Evolutionary conservation across 2,113 vertebrate genomes (phyloP).

Genomic region (Cyphomyrus plagiostoma): DNA sequence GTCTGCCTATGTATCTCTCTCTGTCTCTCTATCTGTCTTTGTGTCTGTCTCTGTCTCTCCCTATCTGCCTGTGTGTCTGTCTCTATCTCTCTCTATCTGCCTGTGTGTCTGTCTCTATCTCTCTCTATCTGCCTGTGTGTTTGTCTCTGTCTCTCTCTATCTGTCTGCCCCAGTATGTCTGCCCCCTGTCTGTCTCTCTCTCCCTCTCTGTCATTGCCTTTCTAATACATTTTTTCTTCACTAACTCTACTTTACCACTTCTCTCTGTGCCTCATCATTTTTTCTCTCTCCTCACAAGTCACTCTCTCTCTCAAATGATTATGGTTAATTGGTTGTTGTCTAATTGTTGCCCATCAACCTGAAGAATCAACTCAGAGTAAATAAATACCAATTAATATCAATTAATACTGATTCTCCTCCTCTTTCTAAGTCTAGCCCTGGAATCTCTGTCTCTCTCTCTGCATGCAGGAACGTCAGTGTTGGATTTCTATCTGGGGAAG

Average conservation of each 20-base stretch:
- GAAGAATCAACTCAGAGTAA: conserved; percentile 4
- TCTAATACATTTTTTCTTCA: not conserved
- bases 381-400: not conserved
- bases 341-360: conserved; percentile 10
- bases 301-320: conserved; percentile 11
- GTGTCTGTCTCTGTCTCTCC: no score
- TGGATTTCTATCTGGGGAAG: not conserved
- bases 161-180: no score
- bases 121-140: no score
- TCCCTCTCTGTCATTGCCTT: not conserved
- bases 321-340: conserved; percentile 4
- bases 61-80: no score
- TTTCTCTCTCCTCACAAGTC: not conserved
- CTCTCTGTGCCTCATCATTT: not conserved
- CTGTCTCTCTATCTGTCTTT: no score
- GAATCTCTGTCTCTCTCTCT: not conserved
- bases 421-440: not conserved
- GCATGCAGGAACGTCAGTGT: not conserved
- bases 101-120: no score
- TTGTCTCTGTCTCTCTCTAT: no score
- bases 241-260: not conserved
- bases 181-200: not conserved
- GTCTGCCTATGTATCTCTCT: no score
- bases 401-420: not conserved
- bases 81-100: no score